These are phyloP conservation scores for Apus apus DNA, from an alignment of 2,113 vertebrate species.

Conservation along the genomic window DNA sequence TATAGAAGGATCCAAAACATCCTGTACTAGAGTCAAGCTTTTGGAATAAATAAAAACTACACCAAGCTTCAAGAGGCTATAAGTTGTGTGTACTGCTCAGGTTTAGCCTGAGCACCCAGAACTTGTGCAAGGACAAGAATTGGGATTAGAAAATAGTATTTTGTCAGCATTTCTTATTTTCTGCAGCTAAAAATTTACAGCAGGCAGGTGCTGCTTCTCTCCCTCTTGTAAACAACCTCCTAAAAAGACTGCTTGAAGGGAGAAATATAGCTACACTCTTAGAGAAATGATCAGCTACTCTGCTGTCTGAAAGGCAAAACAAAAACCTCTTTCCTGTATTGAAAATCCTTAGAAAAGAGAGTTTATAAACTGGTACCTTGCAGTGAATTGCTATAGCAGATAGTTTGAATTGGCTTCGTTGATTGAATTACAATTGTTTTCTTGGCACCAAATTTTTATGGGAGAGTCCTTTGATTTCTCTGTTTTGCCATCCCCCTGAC, in stretches of 20 bases:
- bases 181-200: not conserved
- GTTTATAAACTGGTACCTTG: not conserved
- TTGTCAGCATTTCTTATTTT: not conserved
- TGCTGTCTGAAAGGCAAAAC: not conserved
- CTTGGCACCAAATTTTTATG: not conserved
- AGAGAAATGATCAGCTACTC: not conserved
- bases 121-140: not conserved
- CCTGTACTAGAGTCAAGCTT: not conserved
- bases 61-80: not conserved
- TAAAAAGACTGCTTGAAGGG: not conserved
- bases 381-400: accelerated
- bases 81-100: not conserved
- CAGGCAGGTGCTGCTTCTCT: not conserved
- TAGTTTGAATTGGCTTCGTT: not conserved
- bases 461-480: not conserved
- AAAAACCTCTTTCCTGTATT: not conserved
- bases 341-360: not conserved
- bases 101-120: not conserved
- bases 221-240: not conserved
- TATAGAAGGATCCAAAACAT: not conserved
- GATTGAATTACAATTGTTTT: not conserved
- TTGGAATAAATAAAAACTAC: not conserved
- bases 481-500: not conserved
- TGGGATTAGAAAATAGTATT: not conserved
- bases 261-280: accelerated